These are phyloP conservation scores for Herpetotheres cachinnans DNA, from an alignment of 2,113 vertebrate species.

Conservation along the genomic window DNA sequence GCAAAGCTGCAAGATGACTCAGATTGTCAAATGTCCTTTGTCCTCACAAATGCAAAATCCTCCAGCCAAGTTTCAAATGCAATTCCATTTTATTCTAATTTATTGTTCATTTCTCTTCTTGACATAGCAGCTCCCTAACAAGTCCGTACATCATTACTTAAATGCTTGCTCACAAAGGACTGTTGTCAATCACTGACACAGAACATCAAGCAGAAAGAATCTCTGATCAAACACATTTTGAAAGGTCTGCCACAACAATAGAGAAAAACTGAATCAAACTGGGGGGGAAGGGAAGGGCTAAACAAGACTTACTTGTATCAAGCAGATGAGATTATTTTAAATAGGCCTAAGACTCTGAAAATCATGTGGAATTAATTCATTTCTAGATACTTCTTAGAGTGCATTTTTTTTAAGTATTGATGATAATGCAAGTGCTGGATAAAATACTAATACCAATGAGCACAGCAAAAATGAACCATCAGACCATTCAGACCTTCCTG, in stretches of 20 bases:
- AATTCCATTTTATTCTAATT: conserved; percentile 58
- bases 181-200: conserved; percentile 14
- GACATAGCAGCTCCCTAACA: conserved; percentile 16
- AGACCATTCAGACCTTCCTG: conserved; percentile 3
- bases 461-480: neutral
- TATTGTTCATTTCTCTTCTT: conserved; percentile 49
- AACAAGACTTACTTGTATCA: neutral
- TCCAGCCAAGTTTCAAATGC: conserved; percentile 41
- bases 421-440: neutral
- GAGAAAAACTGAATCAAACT: neutral
- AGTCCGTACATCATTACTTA: neutral
- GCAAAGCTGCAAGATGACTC: conserved; percentile 64
- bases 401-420: neutral
- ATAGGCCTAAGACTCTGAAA: neutral
- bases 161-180: neutral
- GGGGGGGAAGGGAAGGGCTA: neutral
- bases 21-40: conserved; percentile 70
- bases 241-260: conserved; percentile 24
- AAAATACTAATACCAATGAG: neutral
- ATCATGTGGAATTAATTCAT: neutral
- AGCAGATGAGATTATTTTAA: conserved; percentile 6
- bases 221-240: neutral
- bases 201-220: neutral
- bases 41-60: conserved; percentile 58
- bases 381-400: neutral